phyloP scores from a whole-genome alignment of 2,113 vertebrate genomes.

The Datnioides undecimradiatus region DNA sequence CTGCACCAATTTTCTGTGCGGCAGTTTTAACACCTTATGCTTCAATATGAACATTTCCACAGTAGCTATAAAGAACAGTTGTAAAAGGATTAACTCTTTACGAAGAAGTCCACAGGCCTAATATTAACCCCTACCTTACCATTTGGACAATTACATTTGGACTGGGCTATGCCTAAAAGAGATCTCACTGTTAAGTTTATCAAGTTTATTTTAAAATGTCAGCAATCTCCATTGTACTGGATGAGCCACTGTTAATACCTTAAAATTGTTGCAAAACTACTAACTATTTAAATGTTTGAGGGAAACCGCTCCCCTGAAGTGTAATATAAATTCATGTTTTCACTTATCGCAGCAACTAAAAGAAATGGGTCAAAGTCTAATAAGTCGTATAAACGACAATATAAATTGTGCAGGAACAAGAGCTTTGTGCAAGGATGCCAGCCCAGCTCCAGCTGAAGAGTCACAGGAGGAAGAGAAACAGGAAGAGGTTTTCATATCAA shows the following conservation, averaged over 20 bases:
- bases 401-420: slow-evolving; percentile 29
- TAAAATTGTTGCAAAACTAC: not conserved
- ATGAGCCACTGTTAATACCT: not conserved
- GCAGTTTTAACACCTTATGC: no score
- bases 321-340: not conserved
- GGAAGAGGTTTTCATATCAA: slow-evolving; percentile 88
- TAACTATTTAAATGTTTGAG: not conserved
- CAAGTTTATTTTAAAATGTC: not conserved
- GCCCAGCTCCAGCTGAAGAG: slow-evolving; percentile 13
- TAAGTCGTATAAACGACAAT: not conserved
- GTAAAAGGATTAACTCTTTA: not conserved
- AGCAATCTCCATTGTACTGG: not conserved
- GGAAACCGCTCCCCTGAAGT: not conserved
- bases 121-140: no score
- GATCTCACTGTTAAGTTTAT: not conserved
- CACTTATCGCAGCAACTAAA: not conserved
- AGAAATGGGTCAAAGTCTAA: not conserved
- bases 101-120: no score
- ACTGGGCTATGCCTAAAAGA: no score
- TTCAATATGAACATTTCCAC: not conserved
- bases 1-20: not conserved
- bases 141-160: no score
- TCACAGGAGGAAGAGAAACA: not conserved
- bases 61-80: not conserved
- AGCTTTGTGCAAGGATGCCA: not conserved